Evolutionary conservation across 2,797 vertebrate genomes (phyloP).

Genomic region (Heterohyrax brucei): DNA sequence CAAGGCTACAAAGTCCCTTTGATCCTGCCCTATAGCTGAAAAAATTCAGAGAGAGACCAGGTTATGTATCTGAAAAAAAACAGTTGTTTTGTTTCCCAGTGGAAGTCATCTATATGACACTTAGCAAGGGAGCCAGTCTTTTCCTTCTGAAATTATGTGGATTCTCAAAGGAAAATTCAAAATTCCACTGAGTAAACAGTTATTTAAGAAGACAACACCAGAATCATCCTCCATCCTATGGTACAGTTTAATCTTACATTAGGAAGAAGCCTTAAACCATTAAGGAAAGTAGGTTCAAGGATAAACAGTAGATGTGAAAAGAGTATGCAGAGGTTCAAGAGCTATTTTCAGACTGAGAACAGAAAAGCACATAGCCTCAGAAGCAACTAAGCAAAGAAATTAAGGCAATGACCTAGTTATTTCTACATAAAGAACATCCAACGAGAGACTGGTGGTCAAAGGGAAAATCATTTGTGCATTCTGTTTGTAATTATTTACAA

Average conservation of each 20-base stretch:
- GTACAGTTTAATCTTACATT: conserved; percentile 25
- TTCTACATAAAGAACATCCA: conserved; percentile 20
- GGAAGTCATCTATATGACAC: conserved; percentile 42
- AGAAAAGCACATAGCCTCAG: conserved; percentile 41
- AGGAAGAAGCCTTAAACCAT: conserved; percentile 63
- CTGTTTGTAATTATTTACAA: not conserved
- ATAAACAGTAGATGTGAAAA: conserved; percentile 54
- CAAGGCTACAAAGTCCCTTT: not conserved
- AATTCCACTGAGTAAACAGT: not conserved
- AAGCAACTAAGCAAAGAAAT: conserved; percentile 5
- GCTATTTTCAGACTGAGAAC: conserved; percentile 56
- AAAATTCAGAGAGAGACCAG: conserved; percentile 59
- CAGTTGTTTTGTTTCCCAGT: conserved; percentile 47
- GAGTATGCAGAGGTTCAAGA: conserved; percentile 11
- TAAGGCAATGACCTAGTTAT: conserved; percentile 4
- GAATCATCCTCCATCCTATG: conserved; percentile 20
- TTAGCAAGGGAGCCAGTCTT: conserved; percentile 15
- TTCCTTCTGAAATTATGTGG: conserved; percentile 62
- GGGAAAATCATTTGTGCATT: conserved; percentile 38
- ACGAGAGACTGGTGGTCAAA: conserved; percentile 20
- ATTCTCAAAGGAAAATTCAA: conserved; percentile 54
- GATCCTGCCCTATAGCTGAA: conserved; percentile 11
- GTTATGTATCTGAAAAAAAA: conserved; percentile 29
- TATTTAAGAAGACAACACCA: conserved; percentile 36
- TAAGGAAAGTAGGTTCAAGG: conserved; percentile 50